These are phyloP conservation scores for Rhinopomastus cyanomelas DNA, from an alignment of 2,113 vertebrate genomes.

Conservation along the genomic window DNA sequence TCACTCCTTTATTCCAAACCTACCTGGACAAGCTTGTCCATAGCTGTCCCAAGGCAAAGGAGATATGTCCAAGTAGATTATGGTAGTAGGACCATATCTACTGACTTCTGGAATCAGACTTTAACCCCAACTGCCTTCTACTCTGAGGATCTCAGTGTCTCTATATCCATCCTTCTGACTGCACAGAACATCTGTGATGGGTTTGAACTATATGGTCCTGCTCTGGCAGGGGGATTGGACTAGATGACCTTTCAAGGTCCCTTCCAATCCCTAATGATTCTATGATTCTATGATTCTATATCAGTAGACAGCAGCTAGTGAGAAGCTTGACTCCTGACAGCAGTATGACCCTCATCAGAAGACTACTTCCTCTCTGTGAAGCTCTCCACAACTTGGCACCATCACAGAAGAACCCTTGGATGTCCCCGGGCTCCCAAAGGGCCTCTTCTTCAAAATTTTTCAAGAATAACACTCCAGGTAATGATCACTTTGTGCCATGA, in stretches of 20 bases:
- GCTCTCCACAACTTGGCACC: neutral
- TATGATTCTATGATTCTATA: too few species aligned
- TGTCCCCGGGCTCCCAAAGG: neutral
- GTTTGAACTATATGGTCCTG: neutral
- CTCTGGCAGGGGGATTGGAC: too few species aligned
- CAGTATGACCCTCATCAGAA: neutral
- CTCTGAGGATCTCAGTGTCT: neutral
- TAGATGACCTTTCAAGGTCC: too few species aligned
- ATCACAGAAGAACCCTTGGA: rapidly evolving
- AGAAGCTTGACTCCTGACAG: neutral
- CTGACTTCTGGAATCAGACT: neutral
- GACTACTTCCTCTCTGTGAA: neutral
- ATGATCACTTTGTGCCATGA: neutral
- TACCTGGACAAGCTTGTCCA: neutral
- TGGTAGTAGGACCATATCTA: neutral
- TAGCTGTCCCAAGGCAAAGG: neutral
- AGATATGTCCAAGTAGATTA: too few species aligned
- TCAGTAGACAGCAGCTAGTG: neutral
- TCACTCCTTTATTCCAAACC: neutral
- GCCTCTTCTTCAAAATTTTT: neutral
- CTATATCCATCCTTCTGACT: neutral
- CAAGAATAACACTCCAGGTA: neutral
- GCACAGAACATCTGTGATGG: neutral
- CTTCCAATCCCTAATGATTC: too few species aligned
- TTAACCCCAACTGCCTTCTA: neutral